These are phyloP conservation scores for Trachymyrmex septentrionalis DNA, from an alignment of 1,140 invertebrate species.

Conservation along the genomic window DNA sequence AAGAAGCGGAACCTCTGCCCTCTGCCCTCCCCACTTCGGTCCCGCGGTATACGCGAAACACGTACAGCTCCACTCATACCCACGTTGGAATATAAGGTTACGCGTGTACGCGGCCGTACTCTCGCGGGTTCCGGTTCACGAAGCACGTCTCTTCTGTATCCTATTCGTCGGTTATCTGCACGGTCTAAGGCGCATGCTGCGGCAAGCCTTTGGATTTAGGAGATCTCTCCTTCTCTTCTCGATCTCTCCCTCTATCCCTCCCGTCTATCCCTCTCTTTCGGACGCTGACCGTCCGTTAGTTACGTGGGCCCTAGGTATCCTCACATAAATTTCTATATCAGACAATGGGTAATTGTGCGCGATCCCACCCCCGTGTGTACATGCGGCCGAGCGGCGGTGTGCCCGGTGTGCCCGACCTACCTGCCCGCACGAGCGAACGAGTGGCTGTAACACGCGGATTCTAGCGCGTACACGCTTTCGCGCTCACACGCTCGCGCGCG, in stretches of 20 bases:
- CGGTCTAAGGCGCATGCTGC: conserved; percentile 82
- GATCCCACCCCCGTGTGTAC: conserved; percentile 78
- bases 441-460: conserved; percentile 12
- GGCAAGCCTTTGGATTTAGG: conserved; percentile 81
- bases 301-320: conserved; percentile 82
- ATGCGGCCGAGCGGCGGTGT: conserved; percentile 2
- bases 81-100: conserved; percentile 55
- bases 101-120: conserved; percentile 68
- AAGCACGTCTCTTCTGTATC: conserved; percentile 80
- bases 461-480: conserved; percentile 7
- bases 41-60: conserved; percentile 22
- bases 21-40: no score
- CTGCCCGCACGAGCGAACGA: conserved; percentile 45
- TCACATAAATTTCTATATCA: conserved; percentile 87
- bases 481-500: background rate
- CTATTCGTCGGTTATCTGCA: conserved; percentile 80
- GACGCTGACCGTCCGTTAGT: conserved; percentile 81
- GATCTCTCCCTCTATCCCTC: background rate
- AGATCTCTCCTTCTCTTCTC: conserved; percentile 73
- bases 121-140: conserved; percentile 82
- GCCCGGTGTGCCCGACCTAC: conserved; percentile 61
- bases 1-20: background rate
- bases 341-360: conserved; percentile 87
- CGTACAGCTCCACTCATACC: conserved; percentile 21
- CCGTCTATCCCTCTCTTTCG: conserved; percentile 32